phyloP scores from a whole-genome alignment of 2,888 invertebrate genomes.

The Papilio demoleus region DNA sequence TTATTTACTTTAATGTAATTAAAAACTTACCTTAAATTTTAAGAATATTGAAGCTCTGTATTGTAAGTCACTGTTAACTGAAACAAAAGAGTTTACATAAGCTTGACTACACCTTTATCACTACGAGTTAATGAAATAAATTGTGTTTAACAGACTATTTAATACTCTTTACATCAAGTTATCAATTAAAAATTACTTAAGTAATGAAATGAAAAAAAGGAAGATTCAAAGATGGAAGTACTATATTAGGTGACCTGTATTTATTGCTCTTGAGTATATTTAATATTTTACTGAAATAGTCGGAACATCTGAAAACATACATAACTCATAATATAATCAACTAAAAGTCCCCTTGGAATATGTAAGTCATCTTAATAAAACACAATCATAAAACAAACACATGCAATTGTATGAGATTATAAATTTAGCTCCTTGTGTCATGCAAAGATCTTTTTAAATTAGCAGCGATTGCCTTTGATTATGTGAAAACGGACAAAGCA shows the following conservation, averaged over 20 bases:
- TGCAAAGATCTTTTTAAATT: constrained; percentile 71
- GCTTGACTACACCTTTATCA: background rate
- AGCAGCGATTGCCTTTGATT: constrained; percentile 55
- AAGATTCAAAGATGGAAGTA: no score
- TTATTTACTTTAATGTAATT: background rate
- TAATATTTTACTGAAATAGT: no score
- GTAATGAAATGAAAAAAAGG: no score
- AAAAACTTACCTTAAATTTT: background rate
- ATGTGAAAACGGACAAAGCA: no score
- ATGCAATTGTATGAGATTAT: constrained; percentile 58
- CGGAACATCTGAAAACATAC: background rate
- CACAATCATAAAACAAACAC: constrained; percentile 45
- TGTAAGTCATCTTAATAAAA: constrained; percentile 30
- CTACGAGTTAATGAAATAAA: background rate
- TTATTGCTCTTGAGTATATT: no score
- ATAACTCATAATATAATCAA: constrained; percentile 5
- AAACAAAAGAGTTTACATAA: background rate
- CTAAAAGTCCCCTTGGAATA: background rate
- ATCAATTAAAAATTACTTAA: no score
- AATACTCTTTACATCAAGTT: no score
- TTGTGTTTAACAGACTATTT: no score
- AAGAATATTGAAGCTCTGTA: background rate
- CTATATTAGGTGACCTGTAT: no score
- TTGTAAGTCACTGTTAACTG: background rate
- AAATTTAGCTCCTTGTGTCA: constrained; percentile 71